These are phyloP conservation scores for Lagenorhynchus albirostris DNA, from an alignment of 2,113 vertebrate species.

Conservation along the genomic window DNA sequence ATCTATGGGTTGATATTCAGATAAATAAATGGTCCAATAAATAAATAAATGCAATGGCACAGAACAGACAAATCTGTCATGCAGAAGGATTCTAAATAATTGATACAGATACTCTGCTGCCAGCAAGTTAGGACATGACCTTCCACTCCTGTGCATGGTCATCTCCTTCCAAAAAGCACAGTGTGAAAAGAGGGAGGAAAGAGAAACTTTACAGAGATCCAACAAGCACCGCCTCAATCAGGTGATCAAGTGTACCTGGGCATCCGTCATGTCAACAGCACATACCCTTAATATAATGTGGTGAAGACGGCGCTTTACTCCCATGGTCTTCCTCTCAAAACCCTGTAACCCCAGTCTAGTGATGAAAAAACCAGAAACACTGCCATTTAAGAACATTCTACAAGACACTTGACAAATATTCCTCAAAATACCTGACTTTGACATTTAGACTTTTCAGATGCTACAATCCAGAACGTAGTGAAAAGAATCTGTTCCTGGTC, in stretches of 20 bases:
- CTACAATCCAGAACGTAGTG: accelerated
- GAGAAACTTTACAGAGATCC: too few relatives aligned
- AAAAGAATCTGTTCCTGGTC: accelerated
- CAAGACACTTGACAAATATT: neutral
- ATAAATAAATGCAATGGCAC: neutral
- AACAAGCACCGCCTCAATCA: accelerated
- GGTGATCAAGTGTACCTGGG: accelerated
- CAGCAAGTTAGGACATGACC: accelerated
- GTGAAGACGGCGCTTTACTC: neutral
- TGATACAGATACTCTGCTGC: neutral
- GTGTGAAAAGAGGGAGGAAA: accelerated
- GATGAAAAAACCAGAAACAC: neutral
- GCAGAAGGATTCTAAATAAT: neutral
- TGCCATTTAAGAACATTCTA: neutral
- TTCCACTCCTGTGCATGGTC: accelerated
- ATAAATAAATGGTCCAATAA: neutral
- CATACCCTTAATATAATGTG: accelerated
- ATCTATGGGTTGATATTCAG: accelerated
- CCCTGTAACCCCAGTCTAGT: neutral
- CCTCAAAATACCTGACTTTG: neutral
- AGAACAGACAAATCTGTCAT: neutral
- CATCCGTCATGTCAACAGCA: accelerated
- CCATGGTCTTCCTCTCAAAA: neutral
- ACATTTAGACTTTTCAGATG: neutral
- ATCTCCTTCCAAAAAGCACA: neutral